These are phyloP conservation scores for Adelges cooleyi DNA, from an alignment of 1,140 invertebrate species.

Conservation along the genomic window DNA sequence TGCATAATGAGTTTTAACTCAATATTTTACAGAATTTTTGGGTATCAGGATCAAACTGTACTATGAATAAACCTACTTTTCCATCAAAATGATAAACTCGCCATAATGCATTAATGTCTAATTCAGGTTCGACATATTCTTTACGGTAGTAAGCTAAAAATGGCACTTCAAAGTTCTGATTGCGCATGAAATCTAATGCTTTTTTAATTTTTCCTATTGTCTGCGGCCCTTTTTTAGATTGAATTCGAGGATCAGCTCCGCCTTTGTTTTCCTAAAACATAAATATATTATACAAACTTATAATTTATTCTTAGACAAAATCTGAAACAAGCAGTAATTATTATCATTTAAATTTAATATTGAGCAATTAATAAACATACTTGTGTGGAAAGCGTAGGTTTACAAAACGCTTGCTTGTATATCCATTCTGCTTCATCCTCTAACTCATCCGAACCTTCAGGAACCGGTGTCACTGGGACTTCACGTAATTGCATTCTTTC, in stretches of 20 bases:
- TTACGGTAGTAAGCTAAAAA: conserved; percentile 99
- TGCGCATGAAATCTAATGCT: conserved; percentile 90
- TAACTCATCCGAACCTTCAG: conserved; percentile 74
- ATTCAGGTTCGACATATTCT: conserved; percentile 89
- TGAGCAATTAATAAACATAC: conserved; percentile 38
- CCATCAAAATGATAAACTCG: conserved; percentile 92
- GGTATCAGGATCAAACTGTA: too few species aligned
- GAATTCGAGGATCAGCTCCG: conserved; percentile 32
- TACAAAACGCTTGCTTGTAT: conserved; percentile 83
- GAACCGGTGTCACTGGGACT: conserved; percentile 69
- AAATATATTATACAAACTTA: neutral
- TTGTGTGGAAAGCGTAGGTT: conserved; percentile 66
- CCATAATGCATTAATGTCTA: conserved; percentile 95
- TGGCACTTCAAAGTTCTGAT: conserved; percentile 88
- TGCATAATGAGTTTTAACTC: neutral
- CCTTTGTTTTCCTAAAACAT: conserved; percentile 32
- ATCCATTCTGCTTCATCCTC: conserved; percentile 97
- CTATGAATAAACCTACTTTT: conserved; percentile 56
- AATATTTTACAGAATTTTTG: too few species aligned
- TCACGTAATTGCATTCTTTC: conserved; percentile 85
- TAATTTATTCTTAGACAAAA: neutral
- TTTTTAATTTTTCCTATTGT: conserved; percentile 82
- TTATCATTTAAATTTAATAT: neutral
- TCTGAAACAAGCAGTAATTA: neutral
- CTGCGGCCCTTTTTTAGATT: conserved; percentile 37